Base-by-base conservation (phyloP, 2,797 vertebrate species). In the Clamator glandarius region DNA sequence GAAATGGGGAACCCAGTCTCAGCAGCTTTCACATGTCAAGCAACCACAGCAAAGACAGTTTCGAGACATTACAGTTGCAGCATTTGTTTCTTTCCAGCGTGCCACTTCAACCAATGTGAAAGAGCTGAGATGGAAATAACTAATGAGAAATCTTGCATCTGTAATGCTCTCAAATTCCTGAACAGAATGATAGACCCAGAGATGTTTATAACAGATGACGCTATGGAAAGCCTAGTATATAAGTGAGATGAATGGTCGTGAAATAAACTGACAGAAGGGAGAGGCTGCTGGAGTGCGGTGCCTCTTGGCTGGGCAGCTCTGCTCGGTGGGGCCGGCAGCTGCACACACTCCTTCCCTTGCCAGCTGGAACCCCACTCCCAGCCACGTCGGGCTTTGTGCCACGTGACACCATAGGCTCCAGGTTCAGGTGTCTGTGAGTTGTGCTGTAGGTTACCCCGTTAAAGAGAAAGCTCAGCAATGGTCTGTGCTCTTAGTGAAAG, bases 81-180 rank as follows among this genome's bases (percentile, higher is more conserved):
- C 0, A 0, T 46, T 48, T 50, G 7, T 66, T 86, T 72, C 51
- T 50, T 74, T 87, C 59, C 48, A 67, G 28, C 0, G 0, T 50
- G 57, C 15, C 12, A 2, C 63, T 63, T 88, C 46, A 42, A n/a
- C n/a, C n/a, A n/a, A 19, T 14, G 8, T 59, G 31, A 18, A 16
- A 51, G 21, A 44, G 29, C 62, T 64, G 13, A 15, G 20, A n/a
- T 33, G 39, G 79, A 59, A 76, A 33, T 5, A 76, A 70, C 67
- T 25, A 14, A 2, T 44, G 39, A 52, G 9, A 39, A 39, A 39
- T 39, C 8, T 36, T 59, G 12, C 19, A 4, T 57, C 31, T 74
- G 31, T 39, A 85, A 24, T 28, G 28, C 36, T 92, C 35, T 5
- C 25, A 2, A 19, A 12, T 4, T 75, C 69, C 50, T 77, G 57